Evolutionary conservation across 2,797 vertebrate species (phyloP).

Genomic region (Tangara arthus): DNA sequence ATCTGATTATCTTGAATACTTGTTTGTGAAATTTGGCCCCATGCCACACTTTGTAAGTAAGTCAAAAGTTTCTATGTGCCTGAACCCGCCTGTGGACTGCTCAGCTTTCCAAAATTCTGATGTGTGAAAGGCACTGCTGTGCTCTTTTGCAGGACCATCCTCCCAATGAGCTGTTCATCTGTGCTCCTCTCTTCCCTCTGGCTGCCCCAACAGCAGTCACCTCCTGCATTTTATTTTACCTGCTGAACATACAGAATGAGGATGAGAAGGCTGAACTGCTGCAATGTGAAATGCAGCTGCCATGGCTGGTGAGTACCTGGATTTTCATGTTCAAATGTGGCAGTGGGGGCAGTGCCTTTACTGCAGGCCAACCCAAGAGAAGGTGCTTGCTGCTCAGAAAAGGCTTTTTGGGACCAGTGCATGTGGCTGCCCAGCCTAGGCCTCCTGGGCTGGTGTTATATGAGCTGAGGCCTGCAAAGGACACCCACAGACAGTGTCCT

Average conservation of each 20-base stretch:
- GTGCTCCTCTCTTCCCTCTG: neutral
- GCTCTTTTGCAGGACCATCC: neutral
- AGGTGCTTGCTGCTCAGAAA: neutral
- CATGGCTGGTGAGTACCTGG: neutral
- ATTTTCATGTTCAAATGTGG: neutral
- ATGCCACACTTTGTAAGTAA: neutral
- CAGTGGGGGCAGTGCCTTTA: neutral
- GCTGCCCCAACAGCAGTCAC: neutral
- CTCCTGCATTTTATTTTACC: neutral
- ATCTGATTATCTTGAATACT: neutral
- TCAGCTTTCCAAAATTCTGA: neutral
- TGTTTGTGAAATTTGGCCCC: neutral
- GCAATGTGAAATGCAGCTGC: neutral
- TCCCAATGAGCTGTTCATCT: neutral
- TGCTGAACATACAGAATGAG: neutral
- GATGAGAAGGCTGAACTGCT: neutral
- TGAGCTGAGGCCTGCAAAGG: neutral
- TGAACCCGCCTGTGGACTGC: accelerated
- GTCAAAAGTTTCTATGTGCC: neutral
- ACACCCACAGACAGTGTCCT: neutral
- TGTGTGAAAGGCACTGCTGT: neutral
- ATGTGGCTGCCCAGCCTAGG: neutral
- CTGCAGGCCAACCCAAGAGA: neutral
- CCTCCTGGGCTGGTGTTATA: neutral
- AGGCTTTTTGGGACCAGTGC: neutral